Percentiles rank a stretch among this genome's conserved stretches.
Conservation (phyloP, 23 tunicate species). For the Styela clava region DNA sequence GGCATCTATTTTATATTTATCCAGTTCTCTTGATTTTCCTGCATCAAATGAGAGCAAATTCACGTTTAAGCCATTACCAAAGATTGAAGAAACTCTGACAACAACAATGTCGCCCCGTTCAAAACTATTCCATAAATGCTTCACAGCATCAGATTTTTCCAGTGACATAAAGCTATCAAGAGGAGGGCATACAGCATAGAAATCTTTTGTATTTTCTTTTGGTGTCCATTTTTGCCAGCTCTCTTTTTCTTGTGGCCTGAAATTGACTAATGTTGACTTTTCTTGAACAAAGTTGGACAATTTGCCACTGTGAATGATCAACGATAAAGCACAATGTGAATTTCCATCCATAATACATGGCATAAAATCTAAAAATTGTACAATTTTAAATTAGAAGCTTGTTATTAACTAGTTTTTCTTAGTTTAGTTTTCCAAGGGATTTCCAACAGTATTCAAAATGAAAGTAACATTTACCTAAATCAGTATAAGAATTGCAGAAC, state of each 20-base stretch:
- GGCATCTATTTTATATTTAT: slow-evolving; percentile 37
- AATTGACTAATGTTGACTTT: not conserved
- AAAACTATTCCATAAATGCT: slow-evolving; percentile 47
- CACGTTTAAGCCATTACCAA: slow-evolving; percentile 36
- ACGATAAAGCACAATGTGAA: not conserved
- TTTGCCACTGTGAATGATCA: not conserved
- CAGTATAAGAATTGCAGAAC: too few relatives aligned
- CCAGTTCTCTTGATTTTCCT: slow-evolving; percentile 61
- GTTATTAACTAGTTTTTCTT: too few relatives aligned
- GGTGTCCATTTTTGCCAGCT: not conserved
- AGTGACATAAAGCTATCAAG: slow-evolving; percentile 64
- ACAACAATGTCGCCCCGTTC: slow-evolving; percentile 67
- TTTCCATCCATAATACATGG: not conserved
- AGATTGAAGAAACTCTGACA: slow-evolving; percentile 52
- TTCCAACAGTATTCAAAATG: too few relatives aligned
- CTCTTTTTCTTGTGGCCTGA: not conserved
- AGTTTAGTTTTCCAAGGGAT: too few relatives aligned
- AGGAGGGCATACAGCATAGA: slow-evolving; percentile 33
- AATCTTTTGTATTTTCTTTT: slow-evolving; percentile 10
- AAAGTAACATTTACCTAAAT: too few relatives aligned
- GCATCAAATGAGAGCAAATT: slow-evolving; percentile 60
- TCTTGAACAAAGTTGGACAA: not conserved
- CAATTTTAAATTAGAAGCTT: too few relatives aligned
- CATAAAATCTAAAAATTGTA: not conserved
- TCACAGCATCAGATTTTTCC: slow-evolving; percentile 1